Percentiles rank a stretch among this genome's conserved stretches.
These are phyloP conservation scores for Psylliodes chrysocephalus DNA, from an alignment of 2,888 invertebrate genomes.

Conservation along the genomic window DNA sequence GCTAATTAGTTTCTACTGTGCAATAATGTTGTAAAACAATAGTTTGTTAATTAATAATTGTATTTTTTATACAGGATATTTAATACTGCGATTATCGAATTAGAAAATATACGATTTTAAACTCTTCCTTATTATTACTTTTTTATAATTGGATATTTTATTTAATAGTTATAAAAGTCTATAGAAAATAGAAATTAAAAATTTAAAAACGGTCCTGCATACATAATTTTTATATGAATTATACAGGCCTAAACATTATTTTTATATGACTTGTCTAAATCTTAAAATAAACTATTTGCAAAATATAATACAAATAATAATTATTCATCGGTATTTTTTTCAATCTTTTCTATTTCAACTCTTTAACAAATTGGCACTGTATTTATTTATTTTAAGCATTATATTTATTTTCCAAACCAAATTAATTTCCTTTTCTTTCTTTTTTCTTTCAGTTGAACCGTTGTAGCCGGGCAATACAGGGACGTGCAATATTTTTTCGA, in stretches of 20 bases:
- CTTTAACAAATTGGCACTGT: constrained; percentile 16
- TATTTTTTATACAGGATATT: constrained; percentile 8
- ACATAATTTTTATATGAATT: no score
- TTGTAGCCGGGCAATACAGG: constrained; percentile 50
- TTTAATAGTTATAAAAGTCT: no score
- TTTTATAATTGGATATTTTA: not conserved
- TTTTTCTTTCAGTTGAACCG: constrained; percentile 51
- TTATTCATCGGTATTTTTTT: no score
- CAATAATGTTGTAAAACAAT: constrained; percentile 19
- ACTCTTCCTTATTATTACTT: not conserved
- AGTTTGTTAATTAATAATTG: constrained; percentile 15
- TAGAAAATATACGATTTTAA: not conserved
- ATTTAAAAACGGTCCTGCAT: no score
- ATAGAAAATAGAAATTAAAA: no score
- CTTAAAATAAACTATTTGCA: no score
- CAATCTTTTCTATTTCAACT: not conserved
- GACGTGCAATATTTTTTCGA: constrained; percentile 52
- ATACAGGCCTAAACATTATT: no score
- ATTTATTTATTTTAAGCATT: constrained; percentile 10
- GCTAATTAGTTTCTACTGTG: constrained; percentile 14
- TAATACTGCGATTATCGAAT: constrained; percentile 2
- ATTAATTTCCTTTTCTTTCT: constrained; percentile 40
- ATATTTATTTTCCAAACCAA: constrained; percentile 34
- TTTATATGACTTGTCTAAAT: no score
- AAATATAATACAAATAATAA: no score